These are phyloP conservation scores for Pseudorhiza aurosa DNA, from an alignment of 30 jellyfish, hydroid and myxozoan genomes.

Conservation along the genomic window DNA sequence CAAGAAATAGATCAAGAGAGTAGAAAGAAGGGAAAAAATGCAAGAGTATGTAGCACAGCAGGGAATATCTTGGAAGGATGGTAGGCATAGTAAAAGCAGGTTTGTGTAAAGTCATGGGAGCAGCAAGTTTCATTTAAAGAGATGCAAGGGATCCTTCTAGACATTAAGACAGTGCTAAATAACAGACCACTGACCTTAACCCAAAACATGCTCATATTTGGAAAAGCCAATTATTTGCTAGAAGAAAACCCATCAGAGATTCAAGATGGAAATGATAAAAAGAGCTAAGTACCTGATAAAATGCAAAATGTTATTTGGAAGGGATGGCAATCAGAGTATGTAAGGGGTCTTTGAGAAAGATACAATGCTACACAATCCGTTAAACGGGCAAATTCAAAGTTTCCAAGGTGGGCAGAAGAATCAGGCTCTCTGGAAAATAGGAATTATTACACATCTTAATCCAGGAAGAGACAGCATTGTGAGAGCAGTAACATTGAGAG, in stretches of 20 bases:
- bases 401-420: conserved; percentile 62
- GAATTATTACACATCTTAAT: conserved; percentile 7
- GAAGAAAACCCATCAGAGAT: conserved; percentile 23
- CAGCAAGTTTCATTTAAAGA: conserved; percentile 40
- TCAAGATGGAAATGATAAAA: conserved; percentile 56
- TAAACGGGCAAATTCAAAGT: too few relatives aligned
- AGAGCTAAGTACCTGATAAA: conserved; percentile 61
- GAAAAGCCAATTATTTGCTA: conserved; percentile 3
- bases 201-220: conserved; percentile 53
- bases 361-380: conserved; percentile 10
- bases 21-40: conserved; percentile 34
- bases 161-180: conserved; percentile 44
- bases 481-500: conserved; percentile 21
- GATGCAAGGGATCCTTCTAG: conserved; percentile 53
- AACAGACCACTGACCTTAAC: conserved; percentile 43
- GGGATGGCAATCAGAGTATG: conserved; percentile 71
- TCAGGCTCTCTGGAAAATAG: conserved; percentile 45
- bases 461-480: conserved; percentile 22
- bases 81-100: conserved; percentile 64
- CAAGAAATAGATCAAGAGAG: conserved; percentile 52
- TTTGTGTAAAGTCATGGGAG: conserved; percentile 68
- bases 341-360: conserved; percentile 42
- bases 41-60: background rate
- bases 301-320: conserved; percentile 60
- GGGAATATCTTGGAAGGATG: conserved; percentile 50